Evolutionary conservation across 2,797 vertebrate species (phyloP).

Genomic region (Merluccius polli): DNA sequence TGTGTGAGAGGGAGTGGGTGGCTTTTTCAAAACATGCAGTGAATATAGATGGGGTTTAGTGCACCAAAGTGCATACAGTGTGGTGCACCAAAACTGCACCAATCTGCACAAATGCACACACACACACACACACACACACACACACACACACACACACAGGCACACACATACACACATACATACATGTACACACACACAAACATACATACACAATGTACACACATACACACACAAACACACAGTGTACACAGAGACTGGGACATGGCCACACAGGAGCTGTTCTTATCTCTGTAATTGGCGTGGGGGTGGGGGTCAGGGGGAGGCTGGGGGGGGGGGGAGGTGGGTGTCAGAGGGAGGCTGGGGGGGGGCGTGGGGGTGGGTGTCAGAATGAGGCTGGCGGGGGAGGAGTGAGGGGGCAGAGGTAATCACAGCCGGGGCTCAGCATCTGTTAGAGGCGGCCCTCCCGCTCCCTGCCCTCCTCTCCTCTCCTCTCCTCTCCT

Average conservation of each 20-base stretch:
- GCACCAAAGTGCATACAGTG: too few relatives aligned
- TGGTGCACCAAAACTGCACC: too few relatives aligned
- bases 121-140: too few relatives aligned
- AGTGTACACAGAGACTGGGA: background rate
- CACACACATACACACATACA: too few relatives aligned
- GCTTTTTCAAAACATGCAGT: background rate
- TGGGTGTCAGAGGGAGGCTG: too few relatives aligned
- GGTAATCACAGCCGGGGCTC: background rate
- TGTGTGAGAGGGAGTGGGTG: background rate
- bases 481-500: too few relatives aligned
- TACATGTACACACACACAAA: slow-evolving; percentile 14
- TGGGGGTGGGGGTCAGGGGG: background rate
- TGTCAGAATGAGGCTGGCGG: background rate
- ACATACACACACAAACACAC: background rate
- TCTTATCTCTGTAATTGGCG: slow-evolving; percentile 2
- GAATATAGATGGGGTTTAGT: slow-evolving; percentile 9
- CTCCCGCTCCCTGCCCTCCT: background rate
- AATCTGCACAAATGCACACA: too few relatives aligned
- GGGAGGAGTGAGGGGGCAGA: background rate
- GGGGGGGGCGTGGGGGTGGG: background rate
- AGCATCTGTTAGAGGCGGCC: background rate
- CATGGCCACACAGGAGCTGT: background rate
- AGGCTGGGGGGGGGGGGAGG: background rate
- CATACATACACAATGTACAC: slow-evolving; percentile 1
- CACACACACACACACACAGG: too few relatives aligned